phyloP scores from a whole-genome alignment of 2,797 vertebrate genomes.

The Rallus crepitans region DNA sequence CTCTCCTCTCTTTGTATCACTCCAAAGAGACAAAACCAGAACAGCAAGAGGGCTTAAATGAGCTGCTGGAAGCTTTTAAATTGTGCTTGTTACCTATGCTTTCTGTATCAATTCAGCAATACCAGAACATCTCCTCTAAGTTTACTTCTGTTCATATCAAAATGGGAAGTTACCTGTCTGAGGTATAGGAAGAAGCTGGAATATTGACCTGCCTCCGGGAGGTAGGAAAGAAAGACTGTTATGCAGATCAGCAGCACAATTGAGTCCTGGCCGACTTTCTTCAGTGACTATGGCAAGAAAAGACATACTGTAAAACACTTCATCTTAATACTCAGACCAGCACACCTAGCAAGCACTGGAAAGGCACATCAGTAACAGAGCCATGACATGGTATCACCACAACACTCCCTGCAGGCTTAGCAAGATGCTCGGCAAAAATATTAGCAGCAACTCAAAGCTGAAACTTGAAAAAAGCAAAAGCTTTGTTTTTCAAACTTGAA shows the following conservation, averaged over 20 bases:
- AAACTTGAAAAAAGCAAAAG: background rate
- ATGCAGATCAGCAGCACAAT: conserved; percentile 91
- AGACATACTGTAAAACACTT: background rate
- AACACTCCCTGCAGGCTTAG: background rate
- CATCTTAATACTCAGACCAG: background rate
- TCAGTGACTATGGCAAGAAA: conserved; percentile 80
- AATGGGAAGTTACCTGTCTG: conserved; percentile 80
- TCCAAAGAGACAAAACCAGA: background rate
- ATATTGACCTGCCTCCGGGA: conserved; percentile 90
- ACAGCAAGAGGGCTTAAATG: background rate
- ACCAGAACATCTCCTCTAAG: background rate
- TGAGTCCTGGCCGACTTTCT: conserved; percentile 90
- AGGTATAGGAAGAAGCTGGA: conserved; percentile 92
- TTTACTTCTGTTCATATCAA: background rate
- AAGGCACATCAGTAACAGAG: background rate
- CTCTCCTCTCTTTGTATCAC: background rate
- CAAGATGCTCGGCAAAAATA: fast-evolving
- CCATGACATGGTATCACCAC: fast-evolving
- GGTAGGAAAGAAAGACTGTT: conserved; percentile 90
- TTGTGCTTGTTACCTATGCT: background rate
- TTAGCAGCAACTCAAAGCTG: background rate
- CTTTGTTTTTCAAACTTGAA: background rate
- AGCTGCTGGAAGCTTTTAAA: background rate
- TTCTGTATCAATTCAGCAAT: background rate
- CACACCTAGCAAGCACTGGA: background rate